phyloP scores from a whole-genome alignment of 2,888 invertebrate species.

The Tetranychus piercei region DNA sequence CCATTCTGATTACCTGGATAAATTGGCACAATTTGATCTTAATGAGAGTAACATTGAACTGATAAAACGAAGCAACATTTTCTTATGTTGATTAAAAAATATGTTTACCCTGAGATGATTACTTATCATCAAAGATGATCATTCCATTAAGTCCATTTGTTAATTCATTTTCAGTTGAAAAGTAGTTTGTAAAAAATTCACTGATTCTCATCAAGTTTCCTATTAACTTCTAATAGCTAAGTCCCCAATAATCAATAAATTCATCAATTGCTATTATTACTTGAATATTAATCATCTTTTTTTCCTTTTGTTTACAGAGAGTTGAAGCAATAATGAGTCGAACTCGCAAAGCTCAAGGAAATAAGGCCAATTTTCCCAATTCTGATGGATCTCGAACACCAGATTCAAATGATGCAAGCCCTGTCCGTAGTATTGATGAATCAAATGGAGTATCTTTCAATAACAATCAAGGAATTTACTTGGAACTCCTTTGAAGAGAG shows the following conservation, averaged over 20 bases:
- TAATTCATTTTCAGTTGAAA: no score
- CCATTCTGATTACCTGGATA: neutral
- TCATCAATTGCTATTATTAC: neutral
- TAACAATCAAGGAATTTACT: neutral
- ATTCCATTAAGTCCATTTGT: no score
- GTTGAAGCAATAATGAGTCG: conserved; percentile 82
- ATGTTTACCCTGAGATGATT: no score
- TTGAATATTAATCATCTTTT: neutral
- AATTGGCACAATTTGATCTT: neutral
- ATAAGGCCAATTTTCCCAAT: conserved; percentile 1
- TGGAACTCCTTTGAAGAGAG: neutral
- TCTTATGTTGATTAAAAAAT: neutral
- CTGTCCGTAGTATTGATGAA: conserved; percentile 5
- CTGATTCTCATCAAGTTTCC: no score
- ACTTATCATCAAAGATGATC: no score
- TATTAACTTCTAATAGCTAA: no score
- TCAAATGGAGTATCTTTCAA: neutral
- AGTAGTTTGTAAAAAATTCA: no score
- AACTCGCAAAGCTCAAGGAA: conserved; percentile 40
- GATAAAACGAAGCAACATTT: neutral
- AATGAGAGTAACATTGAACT: no score
- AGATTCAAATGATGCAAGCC: conserved; percentile 11
- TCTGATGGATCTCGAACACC: conserved; percentile 15
- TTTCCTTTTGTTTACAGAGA: conserved; percentile 33
- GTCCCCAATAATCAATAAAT: no score